Base-by-base conservation (phyloP, 2,797 vertebrate genomes). In the Acrossocheilus wenchowensis region DNA sequence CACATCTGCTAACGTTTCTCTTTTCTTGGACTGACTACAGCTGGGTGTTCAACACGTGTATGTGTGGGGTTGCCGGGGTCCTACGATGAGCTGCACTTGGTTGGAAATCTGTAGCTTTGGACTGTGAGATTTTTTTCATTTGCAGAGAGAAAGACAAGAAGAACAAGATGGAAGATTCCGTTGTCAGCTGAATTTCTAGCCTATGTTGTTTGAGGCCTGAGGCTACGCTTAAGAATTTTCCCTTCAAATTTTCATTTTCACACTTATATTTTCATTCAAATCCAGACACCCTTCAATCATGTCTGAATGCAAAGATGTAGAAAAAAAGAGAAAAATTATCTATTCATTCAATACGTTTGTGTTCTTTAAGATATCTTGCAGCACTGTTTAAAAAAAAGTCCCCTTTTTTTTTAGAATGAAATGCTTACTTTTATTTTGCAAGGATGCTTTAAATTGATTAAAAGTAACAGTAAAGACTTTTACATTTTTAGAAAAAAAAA, bases 201-300 rank as follows among this genome's bases (percentile, higher is more conserved):
- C 52, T 71, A 54, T 54, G 26, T 84, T 69, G 50, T 84, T 80
- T 30, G 30, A 73, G 48, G 80, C 86, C 87, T 23, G 45, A 81
- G 83, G 83, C 80, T 81, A 39, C 8, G 39, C 36, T 64, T 41
- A 75, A 81, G 78, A 85, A 62, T 77, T 36, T 80, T 82, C 41
- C 41, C 34, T 68, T 82, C 30, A 81, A 66, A 80, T 80, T 83
- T 78, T 9, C 10, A 83, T 87, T 86, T 84, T 82, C 30, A 85
- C 73, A 75, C 30, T 68, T 72, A 52, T 30, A 10, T 41, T 78
- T 73, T 48, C 39, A 84, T 82, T 81, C 60, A 6, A 19, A 80
- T 72, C 41, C 54, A 85, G 36, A 78, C 19, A 36, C n/a, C 62
- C 45, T 84, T 84, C 19, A 57, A 45, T 82, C 43, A 84, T 78